These are phyloP conservation scores for Grammomys dolichurus DNA, from an alignment of 2,113 vertebrate species.

Conservation along the genomic window DNA sequence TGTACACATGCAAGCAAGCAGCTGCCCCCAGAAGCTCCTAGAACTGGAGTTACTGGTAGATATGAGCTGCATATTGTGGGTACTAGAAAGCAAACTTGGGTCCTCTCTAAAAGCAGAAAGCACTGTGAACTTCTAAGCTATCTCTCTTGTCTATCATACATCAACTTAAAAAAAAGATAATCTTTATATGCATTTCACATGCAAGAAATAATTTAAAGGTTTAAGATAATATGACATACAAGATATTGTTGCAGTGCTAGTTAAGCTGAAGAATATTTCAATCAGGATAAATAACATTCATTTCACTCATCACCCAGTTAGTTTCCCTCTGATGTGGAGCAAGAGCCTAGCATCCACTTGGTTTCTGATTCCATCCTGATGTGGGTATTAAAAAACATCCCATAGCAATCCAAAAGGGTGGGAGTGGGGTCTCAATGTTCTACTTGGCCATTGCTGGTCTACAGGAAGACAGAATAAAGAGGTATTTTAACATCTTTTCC, in stretches of 20 bases:
- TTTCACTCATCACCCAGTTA: not conserved
- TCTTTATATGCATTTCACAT: not conserved
- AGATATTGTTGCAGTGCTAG: not conserved
- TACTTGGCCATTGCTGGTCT: not conserved
- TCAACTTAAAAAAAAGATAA: not conserved
- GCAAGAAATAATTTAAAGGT: not conserved
- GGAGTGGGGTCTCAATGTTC: not conserved
- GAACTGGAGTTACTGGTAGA: not conserved
- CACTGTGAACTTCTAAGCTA: not conserved
- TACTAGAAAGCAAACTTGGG: not conserved
- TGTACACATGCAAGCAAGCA: too few species aligned
- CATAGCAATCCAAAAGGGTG: not conserved
- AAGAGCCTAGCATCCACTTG: not conserved
- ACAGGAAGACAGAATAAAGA: too few species aligned
- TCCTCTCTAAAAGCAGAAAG: not conserved
- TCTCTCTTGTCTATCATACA: too few species aligned
- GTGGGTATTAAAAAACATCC: not conserved
- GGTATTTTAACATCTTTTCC: not conserved
- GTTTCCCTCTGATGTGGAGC: not conserved
- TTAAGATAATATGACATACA: not conserved
- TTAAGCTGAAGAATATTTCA: not conserved
- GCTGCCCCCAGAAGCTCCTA: not conserved
- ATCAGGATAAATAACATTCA: accelerated
- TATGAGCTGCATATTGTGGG: not conserved
- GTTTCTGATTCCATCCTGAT: not conserved